Evolutionary conservation across 2,888 invertebrate species (phyloP), one percentile per base, ranked within the genome.

Genomic region (Plutella xylostella): DNA sequence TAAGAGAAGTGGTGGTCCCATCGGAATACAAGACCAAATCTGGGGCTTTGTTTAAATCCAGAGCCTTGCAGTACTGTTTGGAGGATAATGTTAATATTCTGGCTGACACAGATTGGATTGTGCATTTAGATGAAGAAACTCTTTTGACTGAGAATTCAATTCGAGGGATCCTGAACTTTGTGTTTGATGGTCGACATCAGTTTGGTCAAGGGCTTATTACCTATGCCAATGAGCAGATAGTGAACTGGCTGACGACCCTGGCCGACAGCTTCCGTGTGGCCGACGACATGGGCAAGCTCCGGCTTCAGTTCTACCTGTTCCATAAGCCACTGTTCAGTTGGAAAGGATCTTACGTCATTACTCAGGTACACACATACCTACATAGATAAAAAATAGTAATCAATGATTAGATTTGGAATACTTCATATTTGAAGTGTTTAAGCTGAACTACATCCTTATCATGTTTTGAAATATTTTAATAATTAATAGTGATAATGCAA

Each of bases 301-400:
- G 96, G 58, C 86, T 96, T 52, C 97, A 97, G 71, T 96, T 98
- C 66, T 91, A 92, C 60, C 85, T 94, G 73, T 97, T 98, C 71
- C 96, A 97, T 70, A 94, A 93, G 68, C 97, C 98, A 15, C 84
- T 97, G 45, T 97, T 98, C 74, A 96, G 97, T 72, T 97, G 97
- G 97, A 98, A 98, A 80, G 98, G 98, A 49, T 97, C 97, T 35
- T 98, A 93, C 78, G 97, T 98, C 53, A 97, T 98, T 9, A 96
- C 97, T 51, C 96, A 96, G 90, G 95, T 95, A 37, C 19, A 20
- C 3, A 28, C 28, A 20, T 19, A 37, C 9, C 33, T 15, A 33
- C 33, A 33, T n/a, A 14, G 3, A 3, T 15, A 34, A 15, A 17
- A 3, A 15, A 34, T 7, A 35, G 2, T 6, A 28, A 28, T 28